Percentiles rank a stretch among this genome's conserved stretches.
These are phyloP conservation scores for Halotydeus destructor DNA, from an alignment of 1,140 invertebrate species.

Conservation along the genomic window DNA sequence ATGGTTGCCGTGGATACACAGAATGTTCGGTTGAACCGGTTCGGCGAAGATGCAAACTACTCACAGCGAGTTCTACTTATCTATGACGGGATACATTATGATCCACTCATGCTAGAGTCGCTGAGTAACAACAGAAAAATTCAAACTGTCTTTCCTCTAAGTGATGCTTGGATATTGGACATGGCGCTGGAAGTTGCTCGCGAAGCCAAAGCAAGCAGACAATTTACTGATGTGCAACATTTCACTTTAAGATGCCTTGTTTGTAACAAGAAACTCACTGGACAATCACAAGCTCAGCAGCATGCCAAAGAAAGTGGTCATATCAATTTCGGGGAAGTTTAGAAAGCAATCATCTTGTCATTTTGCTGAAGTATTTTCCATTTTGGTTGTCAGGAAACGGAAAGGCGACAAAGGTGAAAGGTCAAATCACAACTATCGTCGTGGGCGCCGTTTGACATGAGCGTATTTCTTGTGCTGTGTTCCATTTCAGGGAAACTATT, in stretches of 20 bases:
- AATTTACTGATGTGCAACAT: conserved; percentile 68
- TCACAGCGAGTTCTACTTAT: conserved; percentile 55
- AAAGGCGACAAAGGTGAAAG: no score
- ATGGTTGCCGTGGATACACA: conserved; percentile 83
- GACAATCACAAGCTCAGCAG: conserved; percentile 50
- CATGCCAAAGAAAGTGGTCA: conserved; percentile 70
- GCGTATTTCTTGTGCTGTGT: no score
- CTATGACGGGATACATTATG: conserved; percentile 92
- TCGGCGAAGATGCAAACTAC: conserved; percentile 79
- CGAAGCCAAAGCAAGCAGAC: conserved; percentile 63
- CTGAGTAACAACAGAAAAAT: conserved; percentile 25
- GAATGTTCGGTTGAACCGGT: conserved; percentile 67
- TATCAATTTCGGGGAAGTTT: conserved; percentile 55
- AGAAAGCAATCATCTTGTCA: background rate
- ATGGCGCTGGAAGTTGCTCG: conserved; percentile 60
- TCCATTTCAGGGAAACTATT: no score
- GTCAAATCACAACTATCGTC: no score
- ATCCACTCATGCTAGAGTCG: conserved; percentile 67
- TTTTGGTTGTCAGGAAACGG: no score
- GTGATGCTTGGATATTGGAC: conserved; percentile 41
- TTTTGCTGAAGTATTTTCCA: no score
- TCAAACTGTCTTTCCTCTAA: conserved; percentile 53
- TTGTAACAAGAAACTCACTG: conserved; percentile 48
- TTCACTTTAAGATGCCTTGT: conserved; percentile 60
- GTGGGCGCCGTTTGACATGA: no score